Evolutionary conservation across 2,888 invertebrate species (phyloP), one percentile per base, ranked within the genome.

Genomic region (Dromius quadrimaculatus): DNA sequence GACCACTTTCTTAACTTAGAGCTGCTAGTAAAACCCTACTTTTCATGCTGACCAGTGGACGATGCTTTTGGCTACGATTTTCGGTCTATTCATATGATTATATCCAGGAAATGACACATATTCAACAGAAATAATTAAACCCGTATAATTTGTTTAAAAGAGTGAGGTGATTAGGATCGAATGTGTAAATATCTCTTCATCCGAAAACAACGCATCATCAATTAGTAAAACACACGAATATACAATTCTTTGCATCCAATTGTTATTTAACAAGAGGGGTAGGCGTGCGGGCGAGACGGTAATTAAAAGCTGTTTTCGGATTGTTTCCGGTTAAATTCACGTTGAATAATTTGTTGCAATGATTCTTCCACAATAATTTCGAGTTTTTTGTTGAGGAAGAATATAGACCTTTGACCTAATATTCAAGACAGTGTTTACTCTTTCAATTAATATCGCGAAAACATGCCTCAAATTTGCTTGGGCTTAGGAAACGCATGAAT

Each of bases 251-350:
- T 28, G 13, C 28, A 28, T 28, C 23, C 11, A 15, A 6, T 41
- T 28, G 28, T 28, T 41, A 41, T 41, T 41, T 41, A 15, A 3
- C 9, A 11, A 22, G 22, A 28, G 50, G 15, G 3, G 28, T 2
- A 0, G 15, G 1, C 15, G 41, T 41, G 28, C 23, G 50, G 50
- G 50, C 28, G 50, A 13, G 23, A n/a, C 20, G 9, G 59, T 63
- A 63, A 63, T 63, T 63, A 63, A 43, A 43, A 38, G 43, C 41
- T 63, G 63, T 63, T 62, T 62, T 62, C 34, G 38, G 62, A 22
- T 36, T 41, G 62, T 62, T 63, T 63, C 63, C 63, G 63, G 63
- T 63, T 45, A 63, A 63, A 63, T 63, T 63, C 63, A 63, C 43
- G 63, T 43, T 41, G 45, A 63, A 63, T 63, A 63, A 63, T 63